phyloP scores from a whole-genome alignment of 2,797 vertebrate genomes.

The Cirrhinus molitorella region DNA sequence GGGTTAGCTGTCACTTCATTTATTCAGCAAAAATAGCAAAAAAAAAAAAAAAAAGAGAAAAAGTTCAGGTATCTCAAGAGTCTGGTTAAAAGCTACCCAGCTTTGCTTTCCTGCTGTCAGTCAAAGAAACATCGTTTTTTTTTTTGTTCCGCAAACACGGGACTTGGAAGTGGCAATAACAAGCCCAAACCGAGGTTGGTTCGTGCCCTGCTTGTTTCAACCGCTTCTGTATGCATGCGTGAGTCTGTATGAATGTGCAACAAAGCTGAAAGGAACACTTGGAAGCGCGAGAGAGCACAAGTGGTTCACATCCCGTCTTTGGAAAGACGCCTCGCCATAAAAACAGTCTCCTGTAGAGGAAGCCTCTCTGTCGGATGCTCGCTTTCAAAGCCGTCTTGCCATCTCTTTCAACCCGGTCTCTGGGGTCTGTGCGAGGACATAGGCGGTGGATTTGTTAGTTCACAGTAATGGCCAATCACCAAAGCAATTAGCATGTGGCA shows the following conservation, averaged over 20 bases:
- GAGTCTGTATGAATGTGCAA: constrained; percentile 15
- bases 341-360: constrained; percentile 22
- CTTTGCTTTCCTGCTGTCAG: not conserved
- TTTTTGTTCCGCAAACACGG: not conserved
- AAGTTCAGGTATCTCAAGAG: constrained; percentile 23
- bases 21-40: not conserved
- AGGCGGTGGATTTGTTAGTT: constrained; percentile 63
- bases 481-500: constrained; percentile 62
- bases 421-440: constrained; percentile 45
- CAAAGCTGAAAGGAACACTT: constrained; percentile 42
- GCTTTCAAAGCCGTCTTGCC: constrained; percentile 17
- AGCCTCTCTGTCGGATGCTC: constrained; percentile 4
- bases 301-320: constrained; percentile 21
- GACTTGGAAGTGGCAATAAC: constrained; percentile 38
- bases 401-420: constrained; percentile 33
- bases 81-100: constrained; percentile 34
- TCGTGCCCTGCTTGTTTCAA: constrained; percentile 34
- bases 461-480: constrained; percentile 63
- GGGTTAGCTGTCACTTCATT: constrained; percentile 21
- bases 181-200: constrained; percentile 8
- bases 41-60: constrained; percentile 1
- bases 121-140: constrained; percentile 6
- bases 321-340: constrained; percentile 22
- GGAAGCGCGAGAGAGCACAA: constrained; percentile 28
- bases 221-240: constrained; percentile 18